Base-by-base conservation (phyloP, 1,140 invertebrate genomes). In the Saccostrea echinata region DNA sequence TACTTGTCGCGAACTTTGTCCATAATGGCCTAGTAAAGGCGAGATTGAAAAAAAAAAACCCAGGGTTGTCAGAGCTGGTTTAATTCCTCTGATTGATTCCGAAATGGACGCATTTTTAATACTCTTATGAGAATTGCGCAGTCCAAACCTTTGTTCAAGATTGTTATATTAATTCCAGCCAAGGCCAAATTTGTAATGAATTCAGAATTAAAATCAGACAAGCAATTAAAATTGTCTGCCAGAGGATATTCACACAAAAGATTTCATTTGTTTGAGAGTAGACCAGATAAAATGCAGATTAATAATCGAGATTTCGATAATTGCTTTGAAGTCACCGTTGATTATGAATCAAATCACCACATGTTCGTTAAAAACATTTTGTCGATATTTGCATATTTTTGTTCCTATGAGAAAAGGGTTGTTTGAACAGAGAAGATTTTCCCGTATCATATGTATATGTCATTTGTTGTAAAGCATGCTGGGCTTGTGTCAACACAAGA, bases 381-480 rank as follows among this genome's bases (percentile, higher is more conserved):
- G 27, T 76, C 30, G 68, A 76, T 76, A 76, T 33, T 61, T 76
- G 68, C 24, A 76, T 76, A 13, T 33, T 30, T 76, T 27, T 27
- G 68, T 76, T 33, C 27, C 68, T 30, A 33, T 76, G 68, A 27
- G 16, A 11, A 27, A 76, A 16, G 30, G 12, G 8, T 30, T 30
- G 68, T 76, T 33, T 76, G 68, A 27, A 76, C 27, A 24, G 27
- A 3, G 12, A 33, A 16, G 68, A 33, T 76, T 30, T 76, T 11
- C 13, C 68, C 68, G 24, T 76, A 76, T 76, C 13, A 76, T 30
- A 76, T 76, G 68, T 30, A 16, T 33, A 76, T 33, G 68, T 30
- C 68, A 33, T 76, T 76, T 13, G 30, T 6, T 16, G 27, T 61
- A 76, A 30, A 30, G 27, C 13, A 76, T 30, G 27, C 68, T 12